Evolutionary conservation across 2,113 vertebrate genomes (phyloP), one percentile per base, ranked within the genome.

Genomic region (Gallinago jamesoni): DNA sequence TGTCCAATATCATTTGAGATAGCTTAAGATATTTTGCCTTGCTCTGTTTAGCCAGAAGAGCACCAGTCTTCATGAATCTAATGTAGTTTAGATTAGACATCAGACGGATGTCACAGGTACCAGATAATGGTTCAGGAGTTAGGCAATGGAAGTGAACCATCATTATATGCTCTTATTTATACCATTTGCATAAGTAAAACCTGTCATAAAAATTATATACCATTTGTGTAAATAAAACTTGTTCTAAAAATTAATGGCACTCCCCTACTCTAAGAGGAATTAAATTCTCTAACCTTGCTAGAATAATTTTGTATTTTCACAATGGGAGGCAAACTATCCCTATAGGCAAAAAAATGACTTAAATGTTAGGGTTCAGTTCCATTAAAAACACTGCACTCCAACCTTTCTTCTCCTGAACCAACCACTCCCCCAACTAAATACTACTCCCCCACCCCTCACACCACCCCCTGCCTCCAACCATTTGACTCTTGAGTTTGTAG

Each of bases 321-420:
- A 31, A 10, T 50, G 15, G 14, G 12, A 57, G 4, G 15, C 7
- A 16, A 57, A 16, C 13, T 77, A 4, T 18, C 5, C 11, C 5
- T 2, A 14, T 14, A 47, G 22, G 11, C 11, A 12, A 5, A 56
- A 68, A 21, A 10, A n/a, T 41, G 3, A 28, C 25, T 56, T 47
- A 59, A 53, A 4, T 47, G 7, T 75, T 53, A 45, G 18, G 21
- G 14, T 84, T 69, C 37, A 43, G 22, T 79, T 91, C 12, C 12
- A 33, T 59, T 72, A 78, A 74, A 66, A 60, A 16, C 0, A 1
- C 18, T 1, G 3, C 5, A 7, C 6, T 2, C 2, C 6, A 48
- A 8, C 2, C 5, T 41, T 94, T 77, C 48, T 52, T 74, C 18
- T 76, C 31, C 9, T 41, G 47, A 73, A 60, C 3, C 7, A 57